A percentile compares a stretch with the other conserved stretches of the same genome.
Conservation (phyloP, 2,888 invertebrate genomes). For the Lydus trimaculatus region DNA sequence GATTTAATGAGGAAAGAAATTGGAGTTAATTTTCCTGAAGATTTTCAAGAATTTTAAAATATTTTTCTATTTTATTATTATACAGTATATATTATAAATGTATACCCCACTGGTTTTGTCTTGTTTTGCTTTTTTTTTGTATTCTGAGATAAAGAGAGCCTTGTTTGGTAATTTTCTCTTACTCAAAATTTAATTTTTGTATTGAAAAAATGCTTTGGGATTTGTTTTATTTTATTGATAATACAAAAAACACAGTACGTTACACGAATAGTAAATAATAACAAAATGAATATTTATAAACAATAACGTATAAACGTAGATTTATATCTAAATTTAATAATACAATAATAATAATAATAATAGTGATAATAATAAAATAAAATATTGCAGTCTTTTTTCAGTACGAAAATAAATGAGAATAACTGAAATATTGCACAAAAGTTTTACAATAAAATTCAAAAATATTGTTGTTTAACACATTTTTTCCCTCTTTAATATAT, state of each 20-base stretch:
- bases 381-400: constrained; percentile 43
- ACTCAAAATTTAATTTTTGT: neutral
- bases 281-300: constrained; percentile 36
- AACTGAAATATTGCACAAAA: constrained; percentile 43
- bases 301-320: constrained; percentile 39
- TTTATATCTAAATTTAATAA: constrained; percentile 23
- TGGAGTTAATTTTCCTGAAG: constrained; percentile 43
- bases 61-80: neutral
- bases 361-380: constrained; percentile 25
- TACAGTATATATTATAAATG: neutral
- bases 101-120: no score
- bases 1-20: constrained; percentile 70
- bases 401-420: constrained; percentile 26
- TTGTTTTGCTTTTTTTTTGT: neutral
- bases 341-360: constrained; percentile 15
- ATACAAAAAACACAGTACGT: constrained; percentile 43
- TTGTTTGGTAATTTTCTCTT: neutral
- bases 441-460: constrained; percentile 25
- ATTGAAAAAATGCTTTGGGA: neutral
- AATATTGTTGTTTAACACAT: constrained; percentile 26
- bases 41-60: constrained; percentile 35
- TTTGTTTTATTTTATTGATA: constrained; percentile 31
- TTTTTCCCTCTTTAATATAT: constrained; percentile 9
- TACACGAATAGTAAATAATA: constrained; percentile 37
- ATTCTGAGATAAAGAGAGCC: neutral